Percentiles rank a stretch among this genome's conserved stretches.
These are phyloP conservation scores for Colletes collaris DNA, from an alignment of 2,888 invertebrate genomes.

Conservation along the genomic window DNA sequence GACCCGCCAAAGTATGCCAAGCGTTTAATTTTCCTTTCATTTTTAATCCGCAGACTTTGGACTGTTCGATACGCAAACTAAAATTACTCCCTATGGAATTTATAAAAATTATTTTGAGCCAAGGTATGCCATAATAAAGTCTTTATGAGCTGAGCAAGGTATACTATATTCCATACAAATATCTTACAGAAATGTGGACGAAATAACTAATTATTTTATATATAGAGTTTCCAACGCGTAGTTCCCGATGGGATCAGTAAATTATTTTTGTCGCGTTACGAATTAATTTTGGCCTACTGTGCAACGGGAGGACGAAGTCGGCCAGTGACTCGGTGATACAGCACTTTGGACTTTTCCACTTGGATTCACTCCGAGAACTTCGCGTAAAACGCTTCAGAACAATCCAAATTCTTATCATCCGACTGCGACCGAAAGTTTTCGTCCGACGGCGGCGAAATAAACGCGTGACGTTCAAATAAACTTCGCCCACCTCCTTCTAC, in stretches of 20 bases:
- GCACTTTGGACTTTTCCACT: slow-evolving; percentile 17
- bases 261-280: no score
- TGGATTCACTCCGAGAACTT: slow-evolving; percentile 20
- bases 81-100: no score
- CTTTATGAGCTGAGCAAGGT: no score
- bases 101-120: no score
- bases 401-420: slow-evolving; percentile 59
- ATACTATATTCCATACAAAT: no score
- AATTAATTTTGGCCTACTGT: no score
- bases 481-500: slow-evolving; percentile 8
- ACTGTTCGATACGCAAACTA: no score
- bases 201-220: no score
- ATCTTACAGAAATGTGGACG: no score
- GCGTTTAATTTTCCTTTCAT: not conserved
- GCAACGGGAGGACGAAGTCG: slow-evolving; percentile 3
- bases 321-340: slow-evolving; percentile 34
- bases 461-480: slow-evolving; percentile 38
- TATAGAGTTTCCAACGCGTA: no score
- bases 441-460: slow-evolving; percentile 39
- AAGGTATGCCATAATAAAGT: no score
- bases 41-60: not conserved
- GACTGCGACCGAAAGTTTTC: slow-evolving; percentile 44
- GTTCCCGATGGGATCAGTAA: no score
- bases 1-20: not conserved
- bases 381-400: slow-evolving; percentile 36